Evolutionary conservation across 2,797 vertebrate genomes (phyloP).

Genomic region (Phalanger gymnotis): DNA sequence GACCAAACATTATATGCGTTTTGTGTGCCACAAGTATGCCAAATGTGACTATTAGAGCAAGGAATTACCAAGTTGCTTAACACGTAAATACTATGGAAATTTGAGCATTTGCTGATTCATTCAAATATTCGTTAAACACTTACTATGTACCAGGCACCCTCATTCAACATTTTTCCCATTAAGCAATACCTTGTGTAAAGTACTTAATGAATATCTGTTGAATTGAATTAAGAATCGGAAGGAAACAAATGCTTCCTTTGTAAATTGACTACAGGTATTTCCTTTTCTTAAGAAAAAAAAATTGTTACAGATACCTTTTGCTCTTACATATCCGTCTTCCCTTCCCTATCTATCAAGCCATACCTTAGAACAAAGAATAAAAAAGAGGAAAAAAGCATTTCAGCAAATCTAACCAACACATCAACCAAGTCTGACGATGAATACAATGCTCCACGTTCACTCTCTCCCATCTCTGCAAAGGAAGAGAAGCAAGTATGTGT

Average conservation of each 20-base stretch:
- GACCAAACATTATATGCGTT: not conserved
- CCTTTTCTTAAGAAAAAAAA: not conserved
- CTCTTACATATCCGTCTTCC: not conserved
- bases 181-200: not conserved
- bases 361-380: not conserved
- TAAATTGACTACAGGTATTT: not conserved
- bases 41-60: not conserved
- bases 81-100: not conserved
- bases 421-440: not conserved
- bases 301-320: not conserved
- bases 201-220: not conserved
- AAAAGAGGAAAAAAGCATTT: not conserved
- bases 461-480: not conserved
- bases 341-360: not conserved
- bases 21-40: no score
- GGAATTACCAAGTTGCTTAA: not conserved
- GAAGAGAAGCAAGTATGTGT: not conserved
- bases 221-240: not conserved
- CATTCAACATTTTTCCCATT: not conserved
- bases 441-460: not conserved
- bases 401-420: not conserved
- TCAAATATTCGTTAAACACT: not conserved
- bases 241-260: not conserved
- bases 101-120: not conserved
- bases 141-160: not conserved